A percentile compares a stretch with the other conserved stretches of the same genome.
Evolutionary conservation across 1,140 invertebrate genomes (phyloP).

Genomic region (Rhagoletis zephyria): DNA sequence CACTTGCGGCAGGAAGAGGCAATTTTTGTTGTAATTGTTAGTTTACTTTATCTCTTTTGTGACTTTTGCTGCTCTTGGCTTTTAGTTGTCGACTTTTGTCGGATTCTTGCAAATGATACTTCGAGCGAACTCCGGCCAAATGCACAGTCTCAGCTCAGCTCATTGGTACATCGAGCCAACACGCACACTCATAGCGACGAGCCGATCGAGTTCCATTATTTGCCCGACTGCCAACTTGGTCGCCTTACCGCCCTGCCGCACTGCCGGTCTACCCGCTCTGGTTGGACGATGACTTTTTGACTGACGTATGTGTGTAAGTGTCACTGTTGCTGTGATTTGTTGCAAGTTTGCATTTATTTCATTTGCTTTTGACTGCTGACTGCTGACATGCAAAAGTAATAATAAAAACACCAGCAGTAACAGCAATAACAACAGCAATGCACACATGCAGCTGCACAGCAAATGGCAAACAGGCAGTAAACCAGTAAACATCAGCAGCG

Average conservation of each 20-base stretch:
- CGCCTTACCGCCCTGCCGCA: neutral
- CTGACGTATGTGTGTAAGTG: conserved; percentile 15
- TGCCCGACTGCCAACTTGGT: neutral
- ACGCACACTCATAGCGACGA: neutral
- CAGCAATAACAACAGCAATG: neutral
- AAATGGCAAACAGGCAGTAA: neutral
- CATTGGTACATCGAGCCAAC: neutral
- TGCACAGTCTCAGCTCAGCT: neutral
- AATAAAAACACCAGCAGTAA: conserved; percentile 27
- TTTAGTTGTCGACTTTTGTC: conserved; percentile 36
- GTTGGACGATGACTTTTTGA: conserved; percentile 27
- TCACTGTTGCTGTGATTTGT: conserved; percentile 42
- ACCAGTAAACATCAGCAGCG: conserved; percentile 25
- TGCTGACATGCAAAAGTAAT: conserved; percentile 31
- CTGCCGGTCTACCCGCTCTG: neutral
- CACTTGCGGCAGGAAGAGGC: neutral
- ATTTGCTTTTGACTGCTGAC: conserved; percentile 28
- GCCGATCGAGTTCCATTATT: neutral
- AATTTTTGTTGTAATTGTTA: neutral
- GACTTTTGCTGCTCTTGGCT: neutral
- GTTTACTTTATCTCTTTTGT: neutral
- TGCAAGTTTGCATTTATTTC: conserved; percentile 42
- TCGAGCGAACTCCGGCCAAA: neutral
- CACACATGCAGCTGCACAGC: neutral
- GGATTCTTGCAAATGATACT: conserved; percentile 17